Base-by-base conservation (phyloP, 2,113 vertebrate genomes). In the Acanthisitta chloris region DNA sequence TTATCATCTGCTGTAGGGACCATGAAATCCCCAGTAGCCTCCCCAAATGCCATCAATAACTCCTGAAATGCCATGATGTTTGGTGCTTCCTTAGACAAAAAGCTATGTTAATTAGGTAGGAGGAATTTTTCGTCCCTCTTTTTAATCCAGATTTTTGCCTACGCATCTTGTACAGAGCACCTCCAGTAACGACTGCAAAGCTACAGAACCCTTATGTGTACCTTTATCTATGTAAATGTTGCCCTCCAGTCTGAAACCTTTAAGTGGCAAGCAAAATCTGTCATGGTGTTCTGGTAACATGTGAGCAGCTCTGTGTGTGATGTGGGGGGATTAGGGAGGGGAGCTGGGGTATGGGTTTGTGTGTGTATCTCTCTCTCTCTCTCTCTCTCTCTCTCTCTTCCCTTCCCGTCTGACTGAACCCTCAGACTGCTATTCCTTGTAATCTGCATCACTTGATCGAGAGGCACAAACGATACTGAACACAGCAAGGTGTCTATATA, bases 21-120 rank as follows among this genome's bases (percentile, higher is more conserved):
- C 92, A 70, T 79, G 91, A 97, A 97, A 97, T 97, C 97, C 97
- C 97, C 89, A 92, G 96, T 97, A 97, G 96, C 96, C 91, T 97
- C 97, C 97, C 95, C 96, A 97, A 96, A 96, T 97, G 96, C 97
- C 97, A 97, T 97, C 97, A 98, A 97, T 96, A 97, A 97, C 97
- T 98, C 98, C 96, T 97, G 94, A 98, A 97, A 97, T 97, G 96
- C 96, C 97, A 97, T 97, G 96, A 79, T 83, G 97, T 93, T 97
- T 98, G 96, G 97, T 97, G 96, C 94, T 95, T 97, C 90, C 94
- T 96, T 96, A 95, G 91, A 97, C 93, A 93, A 94, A 97, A 98
- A 97, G 94, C 96, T 95, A 81, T 97, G 94, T 94, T 97, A 96
- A 96, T 98, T 97, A 96, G 97, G 95, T 92, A 96, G 92, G 96